phyloP scores from a whole-genome alignment of 2,888 invertebrate genomes.

The Horisme vitalbata region DNA sequence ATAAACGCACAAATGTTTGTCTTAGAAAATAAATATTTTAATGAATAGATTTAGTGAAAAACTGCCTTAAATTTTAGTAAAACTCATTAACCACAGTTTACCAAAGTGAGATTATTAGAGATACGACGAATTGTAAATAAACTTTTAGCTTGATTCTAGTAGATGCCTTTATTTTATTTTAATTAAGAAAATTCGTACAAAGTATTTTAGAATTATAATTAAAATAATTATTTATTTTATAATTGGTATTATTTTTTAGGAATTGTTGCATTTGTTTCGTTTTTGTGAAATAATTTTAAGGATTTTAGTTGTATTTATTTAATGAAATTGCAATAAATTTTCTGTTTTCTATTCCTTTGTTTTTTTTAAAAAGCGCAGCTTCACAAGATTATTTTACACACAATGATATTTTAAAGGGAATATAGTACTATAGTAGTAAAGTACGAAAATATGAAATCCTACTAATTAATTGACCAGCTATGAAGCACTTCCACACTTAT shows the following conservation, averaged over 20 bases:
- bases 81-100: conserved; percentile 82
- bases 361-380: conserved; percentile 15
- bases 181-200: conserved; percentile 64
- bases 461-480: too few relatives aligned
- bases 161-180: conserved; percentile 34
- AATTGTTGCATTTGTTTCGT: conserved; percentile 80
- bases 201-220: conserved; percentile 64
- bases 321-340: conserved; percentile 67
- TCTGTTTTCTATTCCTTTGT: conserved; percentile 61
- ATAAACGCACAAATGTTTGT: conserved; percentile 23
- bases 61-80: conserved; percentile 25
- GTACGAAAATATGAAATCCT: too few relatives aligned
- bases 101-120: conserved; percentile 84
- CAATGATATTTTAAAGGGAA: too few relatives aligned
- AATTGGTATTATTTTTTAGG: conserved; percentile 56
- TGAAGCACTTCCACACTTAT: too few relatives aligned
- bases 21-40: conserved; percentile 17
- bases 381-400: too few relatives aligned
- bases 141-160: conserved; percentile 29
- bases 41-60: conserved; percentile 15
- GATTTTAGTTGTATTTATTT: conserved; percentile 76
- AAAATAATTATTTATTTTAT: conserved; percentile 69
- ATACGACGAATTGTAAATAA: conserved; percentile 61
- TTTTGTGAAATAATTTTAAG: conserved; percentile 69
- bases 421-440: too few relatives aligned